Evolutionary conservation across 2,797 vertebrate genomes (phyloP).

Genomic region (Otus scops): DNA sequence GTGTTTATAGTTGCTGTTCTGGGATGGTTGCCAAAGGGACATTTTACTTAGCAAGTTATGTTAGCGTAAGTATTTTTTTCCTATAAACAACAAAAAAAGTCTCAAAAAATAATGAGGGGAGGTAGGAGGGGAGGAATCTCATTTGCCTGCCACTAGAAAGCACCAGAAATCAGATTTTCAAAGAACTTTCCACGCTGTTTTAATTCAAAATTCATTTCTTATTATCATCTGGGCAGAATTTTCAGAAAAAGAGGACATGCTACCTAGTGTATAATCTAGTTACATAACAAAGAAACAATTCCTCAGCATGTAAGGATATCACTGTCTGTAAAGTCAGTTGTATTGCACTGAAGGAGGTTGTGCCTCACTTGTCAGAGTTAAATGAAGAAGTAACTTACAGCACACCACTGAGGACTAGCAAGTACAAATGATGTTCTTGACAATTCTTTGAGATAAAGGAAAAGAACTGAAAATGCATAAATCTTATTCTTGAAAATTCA

Average conservation of each 20-base stretch:
- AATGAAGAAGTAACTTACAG: not conserved
- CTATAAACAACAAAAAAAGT: not conserved
- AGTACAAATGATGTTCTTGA: not conserved
- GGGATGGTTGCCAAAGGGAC: constrained; percentile 57
- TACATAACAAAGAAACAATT: not conserved
- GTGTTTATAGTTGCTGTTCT: constrained; percentile 71
- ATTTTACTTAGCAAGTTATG: constrained; percentile 56
- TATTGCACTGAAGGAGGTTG: not conserved
- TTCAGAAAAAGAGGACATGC: not conserved
- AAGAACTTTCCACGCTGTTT: not conserved
- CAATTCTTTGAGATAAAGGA: not conserved
- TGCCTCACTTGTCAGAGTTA: not conserved
- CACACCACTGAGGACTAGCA: not conserved
- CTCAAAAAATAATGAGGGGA: constrained; percentile 8
- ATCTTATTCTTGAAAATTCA: not conserved
- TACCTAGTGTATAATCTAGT: not conserved
- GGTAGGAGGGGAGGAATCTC: not conserved
- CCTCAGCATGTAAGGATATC: not conserved
- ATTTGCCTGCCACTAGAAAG: not conserved
- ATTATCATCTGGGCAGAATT: not conserved
- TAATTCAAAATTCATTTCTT: not conserved
- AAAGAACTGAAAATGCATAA: not conserved
- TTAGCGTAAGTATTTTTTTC: not conserved
- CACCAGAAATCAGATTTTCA: not conserved
- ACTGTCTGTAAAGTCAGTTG: not conserved